phyloP scores from a whole-genome alignment of 2,113 vertebrate genomes.

The Tachycineta bicolor region DNA sequence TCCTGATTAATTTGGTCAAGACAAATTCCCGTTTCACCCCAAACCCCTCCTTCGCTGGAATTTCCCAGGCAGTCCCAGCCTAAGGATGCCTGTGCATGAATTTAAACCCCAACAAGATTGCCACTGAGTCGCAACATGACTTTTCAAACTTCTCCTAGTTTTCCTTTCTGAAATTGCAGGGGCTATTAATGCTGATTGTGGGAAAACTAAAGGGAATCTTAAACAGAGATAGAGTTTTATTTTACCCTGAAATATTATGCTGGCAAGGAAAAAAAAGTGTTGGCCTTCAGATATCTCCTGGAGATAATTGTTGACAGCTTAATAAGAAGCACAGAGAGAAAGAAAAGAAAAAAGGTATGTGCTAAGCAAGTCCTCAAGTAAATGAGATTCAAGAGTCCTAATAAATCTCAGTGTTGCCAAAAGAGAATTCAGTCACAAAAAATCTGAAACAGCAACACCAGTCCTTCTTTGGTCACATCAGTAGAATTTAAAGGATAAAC shows the following conservation, averaged over 20 bases:
- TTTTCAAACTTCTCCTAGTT: not conserved
- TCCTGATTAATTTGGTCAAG: not conserved
- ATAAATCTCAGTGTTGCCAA: not conserved
- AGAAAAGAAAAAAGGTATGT: not conserved
- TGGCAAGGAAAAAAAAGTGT: not conserved
- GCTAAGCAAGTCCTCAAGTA: not conserved
- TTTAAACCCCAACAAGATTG: not conserved
- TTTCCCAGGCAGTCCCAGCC: not conserved
- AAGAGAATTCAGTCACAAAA: constrained; percentile 35
- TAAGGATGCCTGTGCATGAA: not conserved
- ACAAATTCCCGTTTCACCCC: not conserved
- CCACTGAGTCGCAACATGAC: not conserved
- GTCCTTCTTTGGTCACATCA: constrained; percentile 45
- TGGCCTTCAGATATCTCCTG: not conserved
- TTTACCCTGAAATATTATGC: not conserved
- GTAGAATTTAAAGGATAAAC: constrained; percentile 34
- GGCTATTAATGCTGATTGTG: not conserved
- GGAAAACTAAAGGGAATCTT: not conserved
- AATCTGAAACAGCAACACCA: not conserved
- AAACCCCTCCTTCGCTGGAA: not conserved
- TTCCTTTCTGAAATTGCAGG: not conserved
- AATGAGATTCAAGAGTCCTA: not conserved
- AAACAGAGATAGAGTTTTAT: not conserved
- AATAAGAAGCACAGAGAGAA: not conserved
- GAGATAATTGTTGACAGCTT: not conserved